Evolutionary conservation across 2,888 invertebrate genomes (phyloP).

Genomic region (Tipula confusa): DNA sequence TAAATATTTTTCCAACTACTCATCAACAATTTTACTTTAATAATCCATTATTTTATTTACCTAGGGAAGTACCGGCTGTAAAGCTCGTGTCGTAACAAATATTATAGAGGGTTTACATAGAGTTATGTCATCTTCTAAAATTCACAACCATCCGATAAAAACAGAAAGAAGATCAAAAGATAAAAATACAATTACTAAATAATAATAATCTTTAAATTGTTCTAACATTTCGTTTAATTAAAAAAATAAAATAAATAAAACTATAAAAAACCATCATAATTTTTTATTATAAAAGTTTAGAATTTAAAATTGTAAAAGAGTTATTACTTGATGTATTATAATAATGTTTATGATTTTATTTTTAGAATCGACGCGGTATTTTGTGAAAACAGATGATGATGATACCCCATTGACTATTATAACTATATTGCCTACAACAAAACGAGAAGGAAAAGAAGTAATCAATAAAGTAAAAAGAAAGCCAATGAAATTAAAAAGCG

Average conservation of each 20-base stretch:
- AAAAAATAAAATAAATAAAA: not conserved
- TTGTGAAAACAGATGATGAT: conserved; percentile 20
- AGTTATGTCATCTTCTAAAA: conserved; percentile 46
- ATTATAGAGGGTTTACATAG: conserved; percentile 47
- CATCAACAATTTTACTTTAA: conserved; percentile 13
- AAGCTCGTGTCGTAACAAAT: conserved; percentile 48
- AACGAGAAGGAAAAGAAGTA: not conserved
- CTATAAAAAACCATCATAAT: not conserved
- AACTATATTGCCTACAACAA: not conserved
- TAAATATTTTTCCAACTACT: conserved; percentile 34
- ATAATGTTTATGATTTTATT: not conserved
- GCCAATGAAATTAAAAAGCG: not conserved
- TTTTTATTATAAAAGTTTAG: not conserved
- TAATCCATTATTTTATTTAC: conserved; percentile 32
- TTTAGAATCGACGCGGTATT: not conserved
- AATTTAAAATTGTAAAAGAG: not conserved
- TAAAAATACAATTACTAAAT: not conserved
- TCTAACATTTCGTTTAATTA: not conserved
- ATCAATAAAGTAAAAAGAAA: not conserved
- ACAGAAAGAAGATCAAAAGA: conserved; percentile 42
- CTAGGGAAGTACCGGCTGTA: conserved; percentile 49
- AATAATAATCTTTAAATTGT: not conserved
- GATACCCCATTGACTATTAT: not conserved
- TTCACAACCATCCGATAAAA: conserved; percentile 45
- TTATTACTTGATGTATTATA: not conserved